These are phyloP conservation scores for Drosophila birchii DNA, from an alignment of 2,888 invertebrate species.

Conservation along the genomic window DNA sequence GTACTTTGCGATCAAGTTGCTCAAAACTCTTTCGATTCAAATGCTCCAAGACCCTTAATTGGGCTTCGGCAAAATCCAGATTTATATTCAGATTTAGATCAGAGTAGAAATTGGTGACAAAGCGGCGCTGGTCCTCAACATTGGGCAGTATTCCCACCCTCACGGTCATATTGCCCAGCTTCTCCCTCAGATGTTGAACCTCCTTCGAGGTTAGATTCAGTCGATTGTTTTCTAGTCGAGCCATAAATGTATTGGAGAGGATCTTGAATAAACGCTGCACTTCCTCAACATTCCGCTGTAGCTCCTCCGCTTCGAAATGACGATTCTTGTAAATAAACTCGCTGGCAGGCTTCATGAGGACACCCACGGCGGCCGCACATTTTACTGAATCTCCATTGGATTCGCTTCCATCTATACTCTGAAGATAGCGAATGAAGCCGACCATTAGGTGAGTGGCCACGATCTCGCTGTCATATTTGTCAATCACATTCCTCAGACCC, in stretches of 20 bases:
- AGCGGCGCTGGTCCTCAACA: background rate
- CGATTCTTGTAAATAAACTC: slow-evolving; percentile 2
- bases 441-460: slow-evolving; percentile 2
- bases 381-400: background rate
- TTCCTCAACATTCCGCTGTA: slow-evolving; percentile 3
- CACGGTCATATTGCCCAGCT: background rate
- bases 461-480: background rate
- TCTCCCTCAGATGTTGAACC: background rate
- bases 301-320: background rate
- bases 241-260: background rate
- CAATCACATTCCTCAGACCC: background rate
- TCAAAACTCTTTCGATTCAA: background rate
- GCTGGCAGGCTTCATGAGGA: background rate
- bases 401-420: background rate
- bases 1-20: background rate
- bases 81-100: background rate
- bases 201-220: background rate
- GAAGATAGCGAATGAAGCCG: background rate
- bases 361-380: background rate
- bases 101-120: background rate
- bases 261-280: background rate
- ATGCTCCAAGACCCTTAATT: background rate
- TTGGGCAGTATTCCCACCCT: background rate
- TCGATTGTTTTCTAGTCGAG: background rate
- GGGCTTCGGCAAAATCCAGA: background rate